Base-by-base conservation (phyloP, 2,797 vertebrate genomes). In the Cebuella pygmaea region DNA sequence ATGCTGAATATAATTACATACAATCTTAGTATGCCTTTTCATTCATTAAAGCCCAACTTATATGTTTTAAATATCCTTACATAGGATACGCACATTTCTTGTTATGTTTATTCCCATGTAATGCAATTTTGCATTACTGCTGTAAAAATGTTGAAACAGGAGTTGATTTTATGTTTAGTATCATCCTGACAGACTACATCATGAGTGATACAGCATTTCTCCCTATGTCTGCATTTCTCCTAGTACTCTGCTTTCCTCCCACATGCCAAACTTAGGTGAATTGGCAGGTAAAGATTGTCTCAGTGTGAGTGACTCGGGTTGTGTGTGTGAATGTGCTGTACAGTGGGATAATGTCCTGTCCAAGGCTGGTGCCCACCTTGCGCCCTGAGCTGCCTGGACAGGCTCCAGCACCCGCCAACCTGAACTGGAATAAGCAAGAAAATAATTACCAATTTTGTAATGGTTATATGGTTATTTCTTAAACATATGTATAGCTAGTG, bases 331-430 rank as follows among this genome's bases (percentile, higher is more conserved):
- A n/a, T 36, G 20, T 33, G 20, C 48, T 50, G 33, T 52, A 20
- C 33, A n/a, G 36, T 24, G 20, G 11, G 33, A 80, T 24, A 33
- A 48, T 1, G 6, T 52, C 78, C 6, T 4, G 33, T 48, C 20
- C 78, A 36, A 33, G 33, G 20, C 33, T 24, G 11, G 33, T 33
- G 48, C 22, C 78, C 33, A 52, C 41, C 33, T n/a, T 80, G 78
- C 1, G 12, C 11, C 48, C 48, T 52, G 33, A 52, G 78, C 19
- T 80, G 48, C 33, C 20, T 7, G 1, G 78, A 36, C 9, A 24
- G 12, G 33, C 11, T 36, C 48, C 12, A 48, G 12, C 33, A 36
- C 20, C 33, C 0, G 1, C 33, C 1, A 52, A 9, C 11, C 48
- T 80, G 33, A 80, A 80, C 33, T 80, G 20, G 11, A 80, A 52